These are phyloP conservation scores for Polia nebulosa DNA, from an alignment of 2,888 invertebrate species.

Conservation along the genomic window DNA sequence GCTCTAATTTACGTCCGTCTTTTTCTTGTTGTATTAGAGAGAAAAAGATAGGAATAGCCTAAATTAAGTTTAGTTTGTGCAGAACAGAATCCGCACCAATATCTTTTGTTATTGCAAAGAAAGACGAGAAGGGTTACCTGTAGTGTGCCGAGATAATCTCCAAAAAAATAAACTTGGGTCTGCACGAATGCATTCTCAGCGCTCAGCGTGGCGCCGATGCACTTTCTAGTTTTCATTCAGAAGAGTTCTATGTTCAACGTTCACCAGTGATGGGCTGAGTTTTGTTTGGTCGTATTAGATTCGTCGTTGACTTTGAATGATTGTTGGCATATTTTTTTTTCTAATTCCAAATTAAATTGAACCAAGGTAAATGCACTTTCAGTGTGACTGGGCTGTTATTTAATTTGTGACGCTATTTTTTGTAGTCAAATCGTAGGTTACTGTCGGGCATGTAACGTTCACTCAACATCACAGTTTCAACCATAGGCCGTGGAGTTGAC, in stretches of 20 bases:
- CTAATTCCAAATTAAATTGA: slow-evolving; percentile 25
- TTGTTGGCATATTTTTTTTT: slow-evolving; percentile 21
- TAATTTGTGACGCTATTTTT: slow-evolving; percentile 23
- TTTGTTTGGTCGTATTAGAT: slow-evolving; percentile 27
- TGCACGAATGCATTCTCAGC: slow-evolving; percentile 20
- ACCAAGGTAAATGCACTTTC: slow-evolving; percentile 43
- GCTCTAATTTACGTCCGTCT: too few species aligned
- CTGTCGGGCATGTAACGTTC: background rate
- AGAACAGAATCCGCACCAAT: too few species aligned
- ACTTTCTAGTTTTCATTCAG: slow-evolving; percentile 39
- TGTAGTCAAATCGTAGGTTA: slow-evolving; percentile 22
- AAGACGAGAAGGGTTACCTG: slow-evolving; percentile 2
- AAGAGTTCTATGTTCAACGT: background rate
- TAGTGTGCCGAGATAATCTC: slow-evolving; percentile 23
- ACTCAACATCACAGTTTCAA: background rate
- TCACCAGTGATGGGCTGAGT: background rate
- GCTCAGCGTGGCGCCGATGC: slow-evolving; percentile 24
- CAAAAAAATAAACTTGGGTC: background rate
- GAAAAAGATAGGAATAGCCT: too few species aligned
- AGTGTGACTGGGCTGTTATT: slow-evolving; percentile 14
- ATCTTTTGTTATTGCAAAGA: slow-evolving; percentile 11
- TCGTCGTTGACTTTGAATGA: slow-evolving; percentile 18
- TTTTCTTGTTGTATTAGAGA: too few species aligned
- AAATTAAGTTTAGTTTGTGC: too few species aligned
- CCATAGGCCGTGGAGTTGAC: background rate